These are phyloP conservation scores for Tipula confusa DNA, from an alignment of 2,888 invertebrate species.

Conservation along the genomic window DNA sequence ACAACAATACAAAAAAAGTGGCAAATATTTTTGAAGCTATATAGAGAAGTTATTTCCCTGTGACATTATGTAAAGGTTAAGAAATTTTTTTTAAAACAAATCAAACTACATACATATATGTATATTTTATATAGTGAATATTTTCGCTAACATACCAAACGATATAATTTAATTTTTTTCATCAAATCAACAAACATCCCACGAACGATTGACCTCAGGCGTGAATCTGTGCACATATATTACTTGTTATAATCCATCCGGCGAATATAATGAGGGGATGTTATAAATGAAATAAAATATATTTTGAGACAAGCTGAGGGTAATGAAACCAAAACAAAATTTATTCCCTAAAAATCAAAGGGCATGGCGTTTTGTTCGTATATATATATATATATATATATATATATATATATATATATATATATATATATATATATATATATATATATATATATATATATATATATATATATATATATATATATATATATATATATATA, in stretches of 20 bases:
- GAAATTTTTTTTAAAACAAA: too few relatives aligned
- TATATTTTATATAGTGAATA: neutral
- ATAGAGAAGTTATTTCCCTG: neutral
- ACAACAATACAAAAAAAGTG: neutral
- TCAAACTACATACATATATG: neutral
- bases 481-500: too few relatives aligned
- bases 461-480: too few relatives aligned
- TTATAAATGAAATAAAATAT: neutral
- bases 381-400: too few relatives aligned
- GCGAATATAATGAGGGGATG: neutral
- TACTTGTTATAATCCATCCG: neutral
- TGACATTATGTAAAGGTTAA: too few relatives aligned
- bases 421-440: too few relatives aligned
- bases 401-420: too few relatives aligned
- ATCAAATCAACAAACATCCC: constrained; percentile 29
- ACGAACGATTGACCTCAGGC: constrained; percentile 31
- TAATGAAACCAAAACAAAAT: neutral
- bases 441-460: too few relatives aligned
- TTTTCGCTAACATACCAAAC: neutral
- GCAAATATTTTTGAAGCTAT: neutral
- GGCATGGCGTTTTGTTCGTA: neutral
- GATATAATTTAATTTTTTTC: neutral
- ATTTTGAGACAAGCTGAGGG: neutral
- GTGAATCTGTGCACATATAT: constrained; percentile 32
- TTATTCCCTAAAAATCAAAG: neutral